These are phyloP conservation scores for Epinephelus fuscoguttatus DNA, from an alignment of 2,113 vertebrate genomes.

Conservation along the genomic window DNA sequence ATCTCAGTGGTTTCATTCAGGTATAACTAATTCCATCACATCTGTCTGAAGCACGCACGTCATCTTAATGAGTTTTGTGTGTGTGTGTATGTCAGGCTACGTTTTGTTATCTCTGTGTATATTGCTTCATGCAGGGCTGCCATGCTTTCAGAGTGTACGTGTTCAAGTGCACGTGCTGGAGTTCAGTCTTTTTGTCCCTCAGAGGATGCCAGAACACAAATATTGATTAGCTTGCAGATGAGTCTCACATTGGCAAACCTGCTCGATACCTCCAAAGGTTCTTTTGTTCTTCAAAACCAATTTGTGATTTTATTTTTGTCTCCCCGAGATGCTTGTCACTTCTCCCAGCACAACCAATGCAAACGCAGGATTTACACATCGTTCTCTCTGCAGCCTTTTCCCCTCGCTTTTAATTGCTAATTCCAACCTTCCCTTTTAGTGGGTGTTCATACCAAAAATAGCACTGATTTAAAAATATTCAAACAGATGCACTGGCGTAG, in stretches of 20 bases:
- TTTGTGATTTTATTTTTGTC: not conserved
- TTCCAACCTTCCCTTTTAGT: not conserved
- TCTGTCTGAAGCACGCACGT: slow-evolving; percentile 20
- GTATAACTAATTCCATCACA: slow-evolving; percentile 47
- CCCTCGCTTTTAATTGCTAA: not conserved
- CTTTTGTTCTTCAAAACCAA: slow-evolving; percentile 1
- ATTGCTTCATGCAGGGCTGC: not conserved
- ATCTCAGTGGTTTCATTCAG: slow-evolving; percentile 22
- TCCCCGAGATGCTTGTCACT: not conserved
- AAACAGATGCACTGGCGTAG: not conserved
- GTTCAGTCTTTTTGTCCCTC: slow-evolving; percentile 7
- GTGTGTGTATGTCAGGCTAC: not conserved
- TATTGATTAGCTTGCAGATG: slow-evolving; percentile 31
- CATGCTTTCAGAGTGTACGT: not conserved
- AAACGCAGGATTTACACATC: not conserved
- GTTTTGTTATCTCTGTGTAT: not conserved
- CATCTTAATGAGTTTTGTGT: slow-evolving; percentile 4
- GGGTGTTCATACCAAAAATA: not conserved
- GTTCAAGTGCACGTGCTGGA: slow-evolving; percentile 30
- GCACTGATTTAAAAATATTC: not conserved
- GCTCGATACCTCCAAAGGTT: not conserved
- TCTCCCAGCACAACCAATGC: not conserved
- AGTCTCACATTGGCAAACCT: slow-evolving; percentile 2
- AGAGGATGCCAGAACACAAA: slow-evolving; percentile 2
- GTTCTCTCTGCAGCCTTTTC: not conserved